Conservation (phyloP, 2,797 vertebrate genomes). For the Pyrocephalus nanus region DNA sequence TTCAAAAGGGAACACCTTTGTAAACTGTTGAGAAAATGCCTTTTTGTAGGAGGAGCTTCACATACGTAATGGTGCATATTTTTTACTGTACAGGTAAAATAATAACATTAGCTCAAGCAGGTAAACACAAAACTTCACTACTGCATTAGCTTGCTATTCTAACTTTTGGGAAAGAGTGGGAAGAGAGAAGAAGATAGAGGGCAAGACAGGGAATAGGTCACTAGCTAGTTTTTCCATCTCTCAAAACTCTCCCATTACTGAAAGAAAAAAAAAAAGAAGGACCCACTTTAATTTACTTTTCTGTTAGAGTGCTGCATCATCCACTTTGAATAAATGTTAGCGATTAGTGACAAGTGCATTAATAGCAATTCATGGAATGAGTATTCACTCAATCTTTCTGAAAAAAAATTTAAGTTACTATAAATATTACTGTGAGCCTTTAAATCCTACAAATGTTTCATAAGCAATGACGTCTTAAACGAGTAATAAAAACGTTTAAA, state of each 20-base stretch:
- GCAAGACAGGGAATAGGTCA: not conserved
- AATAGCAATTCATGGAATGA: not conserved
- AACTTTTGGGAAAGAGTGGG: not conserved
- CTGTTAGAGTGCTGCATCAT: not conserved
- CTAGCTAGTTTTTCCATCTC: not conserved
- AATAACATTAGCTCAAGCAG: not conserved
- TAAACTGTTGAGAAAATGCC: not conserved
- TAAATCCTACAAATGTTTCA: not conserved
- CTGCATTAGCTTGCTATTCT: not conserved
- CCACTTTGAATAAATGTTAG: not conserved
- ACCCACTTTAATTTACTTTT: not conserved
- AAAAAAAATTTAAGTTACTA: not conserved
- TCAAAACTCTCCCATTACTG: not conserved
- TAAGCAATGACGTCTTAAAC: not conserved
- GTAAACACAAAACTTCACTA: not conserved
- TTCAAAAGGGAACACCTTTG: not conserved
- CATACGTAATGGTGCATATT: not conserved
- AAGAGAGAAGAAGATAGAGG: not conserved
- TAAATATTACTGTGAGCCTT: not conserved
- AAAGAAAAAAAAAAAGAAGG: not conserved
- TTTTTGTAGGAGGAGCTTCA: not conserved
- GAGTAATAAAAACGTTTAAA: not conserved
- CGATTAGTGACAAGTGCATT: not conserved
- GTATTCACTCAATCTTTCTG: not conserved
- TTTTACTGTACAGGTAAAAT: not conserved